Percentiles rank a stretch among this genome's conserved stretches.
phyloP scores from a whole-genome alignment of 2,888 invertebrate genomes.

The Lacanobia oleracea region DNA sequence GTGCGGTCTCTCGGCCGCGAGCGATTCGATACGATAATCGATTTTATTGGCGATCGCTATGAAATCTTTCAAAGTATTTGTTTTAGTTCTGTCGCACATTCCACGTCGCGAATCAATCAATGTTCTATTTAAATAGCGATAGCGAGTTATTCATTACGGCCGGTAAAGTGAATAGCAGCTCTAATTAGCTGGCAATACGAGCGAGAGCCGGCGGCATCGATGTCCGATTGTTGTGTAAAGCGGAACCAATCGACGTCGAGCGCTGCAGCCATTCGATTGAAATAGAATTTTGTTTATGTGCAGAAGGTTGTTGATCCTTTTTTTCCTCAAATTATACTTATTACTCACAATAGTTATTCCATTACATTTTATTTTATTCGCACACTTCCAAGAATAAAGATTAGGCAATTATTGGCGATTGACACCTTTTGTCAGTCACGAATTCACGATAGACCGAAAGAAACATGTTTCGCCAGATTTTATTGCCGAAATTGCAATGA shows the following conservation, averaged over 20 bases:
- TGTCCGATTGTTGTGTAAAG: slow-evolving; percentile 71
- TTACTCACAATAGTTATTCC: slow-evolving; percentile 25
- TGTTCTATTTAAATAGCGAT: slow-evolving; percentile 77
- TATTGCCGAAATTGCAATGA: slow-evolving; percentile 37
- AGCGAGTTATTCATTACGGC: slow-evolving; percentile 70
- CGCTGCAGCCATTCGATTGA: slow-evolving; percentile 71
- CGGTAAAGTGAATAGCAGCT: slow-evolving; percentile 71
- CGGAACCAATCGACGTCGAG: slow-evolving; percentile 72
- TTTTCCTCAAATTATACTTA: slow-evolving; percentile 53
- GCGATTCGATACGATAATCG: slow-evolving; percentile 82
- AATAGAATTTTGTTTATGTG: slow-evolving; percentile 74
- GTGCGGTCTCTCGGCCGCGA: slow-evolving; percentile 72
- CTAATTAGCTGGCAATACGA: slow-evolving; percentile 74
- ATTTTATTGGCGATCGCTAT: slow-evolving; percentile 85
- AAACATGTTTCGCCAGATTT: slow-evolving; percentile 41
- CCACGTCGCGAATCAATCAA: slow-evolving; percentile 80
- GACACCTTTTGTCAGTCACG: slow-evolving; percentile 53
- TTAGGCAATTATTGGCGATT: slow-evolving; percentile 50
- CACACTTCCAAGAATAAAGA: slow-evolving; percentile 43
- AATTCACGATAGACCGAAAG: slow-evolving; percentile 36
- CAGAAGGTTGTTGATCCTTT: slow-evolving; percentile 71
- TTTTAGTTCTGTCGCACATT: slow-evolving; percentile 79
- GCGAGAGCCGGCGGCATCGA: slow-evolving; percentile 61
- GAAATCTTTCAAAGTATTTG: slow-evolving; percentile 79
- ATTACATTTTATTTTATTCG: slow-evolving; percentile 39